Evolutionary conservation across 2,888 invertebrate species (phyloP), one percentile per base, ranked within the genome.

Genomic region (Diogma glabrata): DNA sequence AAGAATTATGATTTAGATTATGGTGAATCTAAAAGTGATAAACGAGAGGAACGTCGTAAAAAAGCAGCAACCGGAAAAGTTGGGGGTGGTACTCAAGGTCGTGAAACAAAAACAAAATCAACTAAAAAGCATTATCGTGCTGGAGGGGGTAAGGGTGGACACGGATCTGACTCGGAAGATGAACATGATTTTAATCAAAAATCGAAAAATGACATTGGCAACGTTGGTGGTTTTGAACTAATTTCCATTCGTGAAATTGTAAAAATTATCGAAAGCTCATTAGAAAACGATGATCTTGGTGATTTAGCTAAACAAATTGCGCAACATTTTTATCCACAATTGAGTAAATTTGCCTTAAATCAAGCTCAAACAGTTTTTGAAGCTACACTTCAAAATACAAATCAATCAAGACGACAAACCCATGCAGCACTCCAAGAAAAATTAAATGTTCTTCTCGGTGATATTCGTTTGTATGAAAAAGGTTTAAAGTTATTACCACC

Each of bases 41-140:
- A 83, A 61, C 81, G 89, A 54, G 93, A 95, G 51, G 93, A 94
- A 60, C 76, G 94, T 10, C 77, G 91, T 53, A 88, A 88, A 63
- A 93, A 91, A 66, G 92, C 92, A 2, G 72, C 84, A 5, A 79
- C 82, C 22, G 91, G 91, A 2, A 94, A 93, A 74, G 82, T 82
- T 47, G 94, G 94, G 12, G 93, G 94, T 14, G 94, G 94, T 2
- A 79, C 84, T 10, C 94, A 94, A 67, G 95, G 95, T 0, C 76
- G 95, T 33, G 95, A 96, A 74, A 92, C 92, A 0, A 95, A 93
- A 74, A 94, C 91, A 0, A 94, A 91, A 65, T 86, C 92, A 3
- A 86, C 87, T 0, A 95, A 95, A 64, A 95, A 92, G 71, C 81
- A 82, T 65, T 69, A 69, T 54, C 72, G 69, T 61, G 76, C 67